Evolutionary conservation across 2,113 vertebrate species (phyloP).

Genomic region (Bubalus kerabau): DNA sequence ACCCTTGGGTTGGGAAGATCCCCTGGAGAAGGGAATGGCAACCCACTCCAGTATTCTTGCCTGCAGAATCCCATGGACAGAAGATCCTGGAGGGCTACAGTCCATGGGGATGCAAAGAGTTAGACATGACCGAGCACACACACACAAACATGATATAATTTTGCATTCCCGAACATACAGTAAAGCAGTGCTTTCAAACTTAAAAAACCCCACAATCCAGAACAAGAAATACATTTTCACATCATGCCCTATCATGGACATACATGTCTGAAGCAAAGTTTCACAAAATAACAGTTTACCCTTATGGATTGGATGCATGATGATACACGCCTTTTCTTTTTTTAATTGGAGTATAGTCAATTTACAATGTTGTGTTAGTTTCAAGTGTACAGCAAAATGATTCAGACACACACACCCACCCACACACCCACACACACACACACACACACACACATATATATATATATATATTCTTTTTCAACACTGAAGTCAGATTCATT

Average conservation of each 20-base stretch:
- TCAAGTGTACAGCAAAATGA: not conserved
- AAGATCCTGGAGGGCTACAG: not conserved
- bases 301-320: not conserved
- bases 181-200: not conserved
- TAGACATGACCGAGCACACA: not conserved
- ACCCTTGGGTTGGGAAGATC: not conserved
- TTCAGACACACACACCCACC: not conserved
- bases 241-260: not conserved
- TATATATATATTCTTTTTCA: not conserved
- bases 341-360: not conserved
- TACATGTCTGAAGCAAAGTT: not conserved
- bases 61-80: not conserved
- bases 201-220: not conserved
- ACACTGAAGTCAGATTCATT: too few relatives aligned
- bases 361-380: not conserved
- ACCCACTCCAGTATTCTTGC: not conserved
- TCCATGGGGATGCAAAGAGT: not conserved
- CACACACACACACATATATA: accelerated
- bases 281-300: not conserved
- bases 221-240: not conserved
- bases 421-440: not conserved
- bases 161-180: not conserved
- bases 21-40: not conserved
- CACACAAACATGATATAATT: not conserved
- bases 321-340: not conserved